A percentile compares a stretch with the other conserved stretches of the same genome.
Conservation (phyloP, 2,797 vertebrate species). For the Morus bassanus region DNA sequence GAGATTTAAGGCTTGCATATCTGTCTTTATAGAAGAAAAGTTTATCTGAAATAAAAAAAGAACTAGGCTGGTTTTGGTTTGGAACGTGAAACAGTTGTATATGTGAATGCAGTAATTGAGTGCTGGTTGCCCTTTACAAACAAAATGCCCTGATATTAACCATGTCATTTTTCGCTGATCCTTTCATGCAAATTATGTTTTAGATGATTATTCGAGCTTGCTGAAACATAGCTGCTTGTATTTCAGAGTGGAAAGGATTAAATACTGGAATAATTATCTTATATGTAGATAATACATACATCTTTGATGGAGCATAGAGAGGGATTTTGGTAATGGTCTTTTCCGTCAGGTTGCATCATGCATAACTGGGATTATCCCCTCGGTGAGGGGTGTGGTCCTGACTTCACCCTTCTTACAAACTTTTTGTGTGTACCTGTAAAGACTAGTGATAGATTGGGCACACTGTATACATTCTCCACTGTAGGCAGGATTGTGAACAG, state of each 20-base stretch:
- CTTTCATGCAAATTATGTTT: not conserved
- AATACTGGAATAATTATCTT: constrained; percentile 17
- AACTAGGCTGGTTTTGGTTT: not conserved
- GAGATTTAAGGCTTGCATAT: not conserved
- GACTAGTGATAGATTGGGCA: not conserved
- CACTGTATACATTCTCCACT: not conserved
- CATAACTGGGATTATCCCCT: not conserved
- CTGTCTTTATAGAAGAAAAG: not conserved
- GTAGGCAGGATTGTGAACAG: not conserved
- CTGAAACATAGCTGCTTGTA: constrained; percentile 17
- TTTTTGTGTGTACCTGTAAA: not conserved
- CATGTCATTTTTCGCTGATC: constrained; percentile 12
- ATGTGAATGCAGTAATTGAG: not conserved
- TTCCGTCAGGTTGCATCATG: not conserved
- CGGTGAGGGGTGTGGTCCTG: not conserved
- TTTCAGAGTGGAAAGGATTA: constrained; percentile 13
- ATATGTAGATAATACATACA: not conserved
- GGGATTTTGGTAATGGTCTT: not conserved
- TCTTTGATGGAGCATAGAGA: not conserved
- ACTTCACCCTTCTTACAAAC: not conserved
- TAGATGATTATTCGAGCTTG: not conserved
- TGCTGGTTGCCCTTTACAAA: not conserved
- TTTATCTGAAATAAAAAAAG: not conserved
- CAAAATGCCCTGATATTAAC: constrained; percentile 28
- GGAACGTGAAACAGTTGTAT: not conserved